Conservation (phyloP, 2,797 vertebrate species). For the Mallotus villosus region DNA sequence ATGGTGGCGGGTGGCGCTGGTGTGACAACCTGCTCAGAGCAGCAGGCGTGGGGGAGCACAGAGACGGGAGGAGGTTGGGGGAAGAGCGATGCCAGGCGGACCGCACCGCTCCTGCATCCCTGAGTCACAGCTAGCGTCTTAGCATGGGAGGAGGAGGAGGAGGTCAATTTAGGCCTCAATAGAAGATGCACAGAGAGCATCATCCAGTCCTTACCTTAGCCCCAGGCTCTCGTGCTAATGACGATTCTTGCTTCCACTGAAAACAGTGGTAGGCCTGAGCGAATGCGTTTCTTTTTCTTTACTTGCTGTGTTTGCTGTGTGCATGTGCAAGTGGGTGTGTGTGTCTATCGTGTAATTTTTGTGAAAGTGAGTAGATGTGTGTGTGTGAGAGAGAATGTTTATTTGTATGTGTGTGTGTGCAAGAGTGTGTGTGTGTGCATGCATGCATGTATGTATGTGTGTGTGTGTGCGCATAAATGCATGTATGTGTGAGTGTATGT, state of each 20-base stretch:
- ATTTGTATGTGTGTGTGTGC: background rate
- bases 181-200: background rate
- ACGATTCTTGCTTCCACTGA: too few relatives aligned
- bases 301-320: too few relatives aligned
- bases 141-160: too few relatives aligned
- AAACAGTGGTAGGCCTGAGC: too few relatives aligned
- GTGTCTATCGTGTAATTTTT: conserved; percentile 5
- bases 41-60: too few relatives aligned
- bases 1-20: background rate
- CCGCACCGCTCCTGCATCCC: too few relatives aligned
- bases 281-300: too few relatives aligned
- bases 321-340: background rate
- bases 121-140: too few relatives aligned
- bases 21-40: too few relatives aligned
- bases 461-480: conserved; percentile 10
- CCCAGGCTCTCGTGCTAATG: background rate
- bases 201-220: background rate
- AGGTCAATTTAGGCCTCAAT: too few relatives aligned
- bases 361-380: conserved; percentile 13
- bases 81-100: too few relatives aligned
- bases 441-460: conserved; percentile 16
- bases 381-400: conserved; percentile 14
- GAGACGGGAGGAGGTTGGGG: too few relatives aligned
- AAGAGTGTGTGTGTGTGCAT: background rate
- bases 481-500: conserved; percentile 6